Evolutionary conservation across 2,888 invertebrate genomes (phyloP), one percentile per base, ranked within the genome.

Genomic region (Dorcus parallelipipedus): DNA sequence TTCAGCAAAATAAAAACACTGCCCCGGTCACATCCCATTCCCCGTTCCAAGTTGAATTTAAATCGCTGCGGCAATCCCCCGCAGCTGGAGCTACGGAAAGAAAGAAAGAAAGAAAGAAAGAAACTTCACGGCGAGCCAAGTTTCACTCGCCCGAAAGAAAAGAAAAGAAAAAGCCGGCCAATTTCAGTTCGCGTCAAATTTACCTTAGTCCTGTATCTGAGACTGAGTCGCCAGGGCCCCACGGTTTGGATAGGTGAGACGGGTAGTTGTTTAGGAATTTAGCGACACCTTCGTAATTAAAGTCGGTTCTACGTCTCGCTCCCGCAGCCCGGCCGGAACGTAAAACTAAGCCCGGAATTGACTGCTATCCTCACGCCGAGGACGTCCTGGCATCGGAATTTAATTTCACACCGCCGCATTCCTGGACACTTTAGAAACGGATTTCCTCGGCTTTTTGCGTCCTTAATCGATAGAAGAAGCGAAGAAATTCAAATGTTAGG

Each of bases 351-450:
- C 14, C 14, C 45, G 45, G 9, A 45, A 45, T 45, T 45, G 45
- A 20, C 45, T 23, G 45, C 45, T 23, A 17, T 45, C 45, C 10
- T 39, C 40, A 23, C 17, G 40, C 20, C 26, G 42, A 33, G 20
- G 14, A 20, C 56, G 65, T 70, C 71, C 70, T 70, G 68, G 68
- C 69, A 66, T 64, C 60, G 71, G 71, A 73, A 72, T 72, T 72
- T 73, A 73, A 73, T 73, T 73, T 73, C 67, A 67, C 70, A 68
- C 70, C 68, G 65, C 67, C 60, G 66, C 68, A 70, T 71, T 69
- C 69, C 65, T 59, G 63, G 39, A 43, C 56, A 49, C 56, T 45
- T 51, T 56, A 45, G 45, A 20, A 45, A 45, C 45, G 45, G 45
- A 45, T 45, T 45, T 17, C 45, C 14, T 20, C 45, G 45, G 23